Evolutionary conservation across 2,888 invertebrate species (phyloP).

Genomic region (Patella caerulea): DNA sequence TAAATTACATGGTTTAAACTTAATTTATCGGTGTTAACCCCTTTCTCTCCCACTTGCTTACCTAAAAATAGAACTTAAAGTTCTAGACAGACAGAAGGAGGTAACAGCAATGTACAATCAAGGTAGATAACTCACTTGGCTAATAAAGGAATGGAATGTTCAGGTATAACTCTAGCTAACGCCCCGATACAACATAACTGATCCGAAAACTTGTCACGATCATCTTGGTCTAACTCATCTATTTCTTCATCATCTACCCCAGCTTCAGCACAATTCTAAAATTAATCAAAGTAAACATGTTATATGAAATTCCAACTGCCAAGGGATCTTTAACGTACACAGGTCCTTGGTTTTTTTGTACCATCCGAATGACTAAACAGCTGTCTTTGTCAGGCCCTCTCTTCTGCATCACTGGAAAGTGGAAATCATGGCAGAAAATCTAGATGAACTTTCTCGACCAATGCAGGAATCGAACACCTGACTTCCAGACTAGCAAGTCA

Average conservation of each 20-base stretch:
- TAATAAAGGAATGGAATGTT: slow-evolving; percentile 73
- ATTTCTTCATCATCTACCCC: slow-evolving; percentile 74
- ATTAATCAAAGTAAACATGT: no score
- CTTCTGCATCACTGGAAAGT: no score
- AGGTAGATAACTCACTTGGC: slow-evolving; percentile 62
- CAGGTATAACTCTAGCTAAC: slow-evolving; percentile 72
- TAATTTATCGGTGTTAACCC: not conserved
- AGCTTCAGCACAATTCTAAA: slow-evolving; percentile 17
- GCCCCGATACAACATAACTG: slow-evolving; percentile 83
- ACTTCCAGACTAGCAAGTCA: no score
- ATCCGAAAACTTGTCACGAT: slow-evolving; percentile 79
- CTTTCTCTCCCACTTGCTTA: slow-evolving; percentile 59
- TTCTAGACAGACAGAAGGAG: slow-evolving; percentile 34
- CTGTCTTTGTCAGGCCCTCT: no score
- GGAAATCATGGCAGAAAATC: no score
- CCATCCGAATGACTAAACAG: no score
- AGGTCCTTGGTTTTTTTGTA: no score
- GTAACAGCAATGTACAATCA: not conserved
- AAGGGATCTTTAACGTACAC: no score
- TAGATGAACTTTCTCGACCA: no score
- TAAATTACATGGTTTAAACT: not conserved
- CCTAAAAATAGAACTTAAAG: slow-evolving; percentile 74
- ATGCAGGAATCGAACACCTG: no score
- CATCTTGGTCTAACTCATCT: slow-evolving; percentile 79
- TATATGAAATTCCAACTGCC: no score